Base-by-base conservation (phyloP, 2,113 vertebrate species). In the Maccullochella peelii region DNA sequence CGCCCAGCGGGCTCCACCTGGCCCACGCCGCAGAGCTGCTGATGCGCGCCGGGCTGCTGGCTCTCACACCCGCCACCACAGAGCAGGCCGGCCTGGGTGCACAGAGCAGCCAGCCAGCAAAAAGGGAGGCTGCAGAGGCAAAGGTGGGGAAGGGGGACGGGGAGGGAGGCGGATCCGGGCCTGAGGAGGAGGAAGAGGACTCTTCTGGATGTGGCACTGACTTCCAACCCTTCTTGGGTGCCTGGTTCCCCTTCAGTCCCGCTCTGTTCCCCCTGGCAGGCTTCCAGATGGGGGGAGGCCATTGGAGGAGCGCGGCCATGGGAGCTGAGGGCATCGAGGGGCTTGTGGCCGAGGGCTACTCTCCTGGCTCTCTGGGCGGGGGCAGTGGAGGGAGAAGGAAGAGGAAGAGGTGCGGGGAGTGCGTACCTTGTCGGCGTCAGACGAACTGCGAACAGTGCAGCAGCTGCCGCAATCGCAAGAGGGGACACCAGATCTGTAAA, bases 401-500 rank as follows among this genome's bases (percentile, higher is more conserved):
- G 95, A 96, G 98, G 94, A 99, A 99, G 96, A 95, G 98, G 90
- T 99, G 98, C n/a, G 98, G 98, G 80, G 97, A 99, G 96, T 99
- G 98, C 86, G 97, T 97, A 68, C 98, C 98, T 59, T 99, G 98
- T 93, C 96, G 98, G 88, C 95, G 98, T 94, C 97, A 98, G 95
- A 97, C 98, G 93, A 99, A 99, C 97, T 99, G 98, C 90, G 98
- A 99, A 96, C 97, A 99, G 96, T 99, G 98, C 96, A 99, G 98
- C 97, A 99, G 98, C 97, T 99, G 98, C 96, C 98, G 98, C 96
- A 99, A 99, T 94, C 98, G 98, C 96, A 99, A 99, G 96, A 98
- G 97, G 92, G 98, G 98, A 95, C 98, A 99, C 95, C 98, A 99
- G 97, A 99, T 99, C 97, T 99, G 98, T 97, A 99, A 99, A 97